Evolutionary conservation across 2,113 vertebrate species (phyloP).

Genomic region (Motacilla alba): DNA sequence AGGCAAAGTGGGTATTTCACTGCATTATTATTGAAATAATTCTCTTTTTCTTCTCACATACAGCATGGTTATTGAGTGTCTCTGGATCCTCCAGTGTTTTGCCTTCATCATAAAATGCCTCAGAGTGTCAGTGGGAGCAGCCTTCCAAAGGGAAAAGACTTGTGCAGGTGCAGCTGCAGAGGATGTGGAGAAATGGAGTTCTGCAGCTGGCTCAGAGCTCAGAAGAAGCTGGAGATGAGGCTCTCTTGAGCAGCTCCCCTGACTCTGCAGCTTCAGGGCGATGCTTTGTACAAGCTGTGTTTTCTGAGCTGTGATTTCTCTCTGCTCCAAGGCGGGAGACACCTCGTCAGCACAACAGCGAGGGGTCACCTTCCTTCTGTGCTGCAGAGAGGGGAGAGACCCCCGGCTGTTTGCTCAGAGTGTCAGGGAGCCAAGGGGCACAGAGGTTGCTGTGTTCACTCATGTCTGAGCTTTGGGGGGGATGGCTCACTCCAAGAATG

Average conservation of each 20-base stretch:
- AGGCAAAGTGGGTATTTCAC: background rate
- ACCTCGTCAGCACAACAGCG: background rate
- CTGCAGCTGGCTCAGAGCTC: background rate
- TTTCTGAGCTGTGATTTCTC: background rate
- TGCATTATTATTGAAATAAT: background rate
- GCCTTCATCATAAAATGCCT: background rate
- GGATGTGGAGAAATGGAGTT: background rate
- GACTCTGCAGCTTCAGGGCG: background rate
- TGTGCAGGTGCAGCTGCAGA: background rate
- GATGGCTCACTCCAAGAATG: background rate
- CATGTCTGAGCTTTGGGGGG: background rate
- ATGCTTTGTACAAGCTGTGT: background rate
- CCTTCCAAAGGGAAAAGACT: background rate
- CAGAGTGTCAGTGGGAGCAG: background rate
- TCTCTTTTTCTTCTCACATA: background rate
- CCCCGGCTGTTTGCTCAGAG: background rate
- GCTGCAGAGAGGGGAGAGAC: background rate
- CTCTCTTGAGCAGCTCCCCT: background rate
- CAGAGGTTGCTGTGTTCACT: background rate
- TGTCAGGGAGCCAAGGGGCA: too few species aligned
- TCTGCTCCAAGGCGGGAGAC: background rate
- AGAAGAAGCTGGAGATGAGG: rapidly evolving
- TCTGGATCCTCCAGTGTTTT: background rate
- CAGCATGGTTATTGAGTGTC: background rate
- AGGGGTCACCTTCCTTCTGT: background rate